Conservation (phyloP, 2,797 vertebrate species). For the Steatocranus sp. region DNA sequence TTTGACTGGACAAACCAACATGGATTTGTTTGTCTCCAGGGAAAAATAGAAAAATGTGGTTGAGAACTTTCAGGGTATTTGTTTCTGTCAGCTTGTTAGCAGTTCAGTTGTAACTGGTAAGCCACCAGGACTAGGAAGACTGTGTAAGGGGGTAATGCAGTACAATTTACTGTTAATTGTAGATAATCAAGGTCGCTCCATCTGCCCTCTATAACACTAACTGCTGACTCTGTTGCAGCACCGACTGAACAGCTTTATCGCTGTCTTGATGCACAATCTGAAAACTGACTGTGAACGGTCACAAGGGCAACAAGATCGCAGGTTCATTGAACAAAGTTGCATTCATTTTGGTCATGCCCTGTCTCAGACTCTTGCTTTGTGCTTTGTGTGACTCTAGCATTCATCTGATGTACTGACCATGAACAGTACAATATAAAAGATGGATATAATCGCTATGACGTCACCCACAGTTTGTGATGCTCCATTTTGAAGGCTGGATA, state of each 20-base stretch:
- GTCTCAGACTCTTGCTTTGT: neutral
- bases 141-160: neutral
- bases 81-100: neutral
- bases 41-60: neutral
- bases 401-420: neutral
- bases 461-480: neutral
- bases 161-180: neutral
- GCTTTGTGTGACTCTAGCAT: neutral
- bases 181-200: neutral
- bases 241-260: neutral
- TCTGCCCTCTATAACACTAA: neutral
- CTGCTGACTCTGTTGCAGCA: neutral
- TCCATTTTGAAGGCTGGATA: neutral
- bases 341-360: neutral
- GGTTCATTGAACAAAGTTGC: neutral
- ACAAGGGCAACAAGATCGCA: neutral
- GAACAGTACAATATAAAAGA: rapidly evolving
- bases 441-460: neutral
- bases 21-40: neutral
- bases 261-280: neutral
- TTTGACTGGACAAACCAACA: neutral
- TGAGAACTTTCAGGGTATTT: neutral
- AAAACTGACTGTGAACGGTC: neutral
- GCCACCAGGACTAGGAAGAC: neutral
- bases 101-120: neutral